A percentile compares a stretch with the other conserved stretches of the same genome.
Conservation (phyloP, 2,888 invertebrate genomes). For the Orchesellides sinensis region DNA sequence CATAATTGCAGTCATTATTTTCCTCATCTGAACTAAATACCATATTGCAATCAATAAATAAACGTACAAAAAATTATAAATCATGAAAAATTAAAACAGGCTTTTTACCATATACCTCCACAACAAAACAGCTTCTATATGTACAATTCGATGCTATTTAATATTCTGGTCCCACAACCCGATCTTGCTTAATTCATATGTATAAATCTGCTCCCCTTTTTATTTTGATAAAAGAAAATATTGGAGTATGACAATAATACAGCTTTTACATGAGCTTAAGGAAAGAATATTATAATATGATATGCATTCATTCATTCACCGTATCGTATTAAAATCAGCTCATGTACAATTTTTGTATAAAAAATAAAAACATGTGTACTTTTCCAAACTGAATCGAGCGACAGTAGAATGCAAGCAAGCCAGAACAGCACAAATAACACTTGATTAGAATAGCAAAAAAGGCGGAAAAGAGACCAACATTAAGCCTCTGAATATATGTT, state of each 20-base stretch:
- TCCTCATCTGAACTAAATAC: conserved; percentile 22
- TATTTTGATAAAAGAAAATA: conserved; percentile 12
- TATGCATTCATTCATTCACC: conserved; percentile 40
- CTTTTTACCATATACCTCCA: neutral
- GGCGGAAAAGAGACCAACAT: conserved; percentile 46
- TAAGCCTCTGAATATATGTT: conserved; percentile 43
- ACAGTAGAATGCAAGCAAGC: conserved; percentile 12
- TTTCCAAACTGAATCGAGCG: too few species aligned
- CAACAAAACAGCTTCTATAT: neutral
- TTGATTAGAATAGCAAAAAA: conserved; percentile 59
- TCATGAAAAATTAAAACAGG: neutral
- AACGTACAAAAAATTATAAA: conserved; percentile 33
- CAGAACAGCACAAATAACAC: conserved; percentile 27
- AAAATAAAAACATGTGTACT: conserved; percentile 12
- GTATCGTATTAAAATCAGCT: conserved; percentile 47
- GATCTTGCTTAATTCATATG: conserved; percentile 31
- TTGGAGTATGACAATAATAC: conserved; percentile 31
- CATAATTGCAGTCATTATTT: conserved; percentile 24
- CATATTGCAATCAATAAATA: conserved; percentile 41
- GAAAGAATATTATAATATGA: conserved; percentile 20
- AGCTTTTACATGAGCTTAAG: conserved; percentile 36
- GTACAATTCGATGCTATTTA: conserved; percentile 27
- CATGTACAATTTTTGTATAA: conserved; percentile 24
- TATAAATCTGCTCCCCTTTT: conserved; percentile 15
- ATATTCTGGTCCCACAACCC: conserved; percentile 53